Base-by-base conservation (phyloP, 2,113 vertebrate species). In the Callopanchax toddi region DNA sequence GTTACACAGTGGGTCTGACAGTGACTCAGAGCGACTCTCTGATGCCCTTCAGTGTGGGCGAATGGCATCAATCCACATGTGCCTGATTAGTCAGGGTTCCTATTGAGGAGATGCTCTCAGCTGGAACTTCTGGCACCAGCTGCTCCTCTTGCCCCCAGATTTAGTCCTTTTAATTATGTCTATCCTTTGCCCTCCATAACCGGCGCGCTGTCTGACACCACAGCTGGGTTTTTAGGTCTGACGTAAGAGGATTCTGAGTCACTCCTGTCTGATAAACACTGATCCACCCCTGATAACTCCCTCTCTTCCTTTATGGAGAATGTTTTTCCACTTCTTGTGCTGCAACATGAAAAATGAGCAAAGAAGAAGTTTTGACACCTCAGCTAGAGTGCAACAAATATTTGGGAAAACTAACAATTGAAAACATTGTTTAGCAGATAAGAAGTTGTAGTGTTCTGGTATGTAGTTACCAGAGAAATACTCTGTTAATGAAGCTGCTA, bases 231-330 rank as follows among this genome's bases (percentile, higher is more conserved):
- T 79, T 67, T 58, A 56, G 68, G 58, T 70, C 67, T 71, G 10
- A 45, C 18, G 34, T 71, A 76, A 80, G 71, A 84, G 76, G 76
- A 80, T 82, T 86, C 32, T 60, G 53, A 48, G 49, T 66, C 58
- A 17, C 37, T 55, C 32, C 39, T 39, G 49, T 17, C 25, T 50
- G 44, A 65, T 69, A 71, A 70, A 49, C 52, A 37, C 34, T 43
- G 55, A 71, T 42, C 37, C 63, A 18, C 34, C 15, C 44, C 12
- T 26, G 22, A 22, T 5, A 40, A 34, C 57, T 20, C 52, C 21
- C 11, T 25, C 11, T 54, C 55, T 48, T 68, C 51, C 57, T 54
- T 51, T 50, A 20, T 65, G 9, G 45, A 12, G 51, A 69, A 70
- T 15, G 8, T 67, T 60, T 32, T n/a, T 46, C 42, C 54, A 82